Evolutionary conservation across 2,888 invertebrate genomes (phyloP), one percentile per base, ranked within the genome.

Genomic region (Synanthedon myopaeformis): DNA sequence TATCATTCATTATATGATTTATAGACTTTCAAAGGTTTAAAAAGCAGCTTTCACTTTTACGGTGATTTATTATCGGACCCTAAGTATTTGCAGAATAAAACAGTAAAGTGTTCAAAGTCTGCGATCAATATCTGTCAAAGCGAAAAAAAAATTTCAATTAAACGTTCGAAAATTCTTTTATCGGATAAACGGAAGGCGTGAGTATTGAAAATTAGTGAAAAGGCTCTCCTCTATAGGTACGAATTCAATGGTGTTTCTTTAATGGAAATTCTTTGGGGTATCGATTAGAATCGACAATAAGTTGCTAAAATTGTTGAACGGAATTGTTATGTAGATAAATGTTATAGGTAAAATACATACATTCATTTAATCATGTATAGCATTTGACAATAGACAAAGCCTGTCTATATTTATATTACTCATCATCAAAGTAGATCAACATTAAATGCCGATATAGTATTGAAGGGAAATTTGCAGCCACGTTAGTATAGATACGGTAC

Each of bases 81-180:
- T 70, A 76, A 78, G 76, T 82, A 76, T 79, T 79, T 76, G 72
- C 69, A 62, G 72, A 77, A 76, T 77, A 71, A 79, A 80, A 82
- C 79, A 79, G 74, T 72, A 72, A 76, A 72, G 74, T 75, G 78
- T 80, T 79, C 75, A 78, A 79, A 72, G 65, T 68, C 70, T 67
- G 64, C 77, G 75, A 83, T 83, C 82, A 82, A 83, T 84, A 82
- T 74, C 81, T 77, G 79, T 79, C 81, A 78, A 78, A 76, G 75
- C 61, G 68, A 69, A 76, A 80, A 74, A 74, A 82, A 79, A 76
- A n/a, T n/a, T 66, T 79, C 81, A 83, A 82, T 83, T 82, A 82
- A 82, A 79, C 75, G 68, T 67, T 66, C 64, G 63, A 65, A 71
- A 70, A 76, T 77, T 79, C 78, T 74, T 82, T 78, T 71, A 76